Evolutionary conservation across 1,140 invertebrate species (phyloP), one percentile per base, ranked within the genome.

Genomic region (Drosophila ananassae): DNA sequence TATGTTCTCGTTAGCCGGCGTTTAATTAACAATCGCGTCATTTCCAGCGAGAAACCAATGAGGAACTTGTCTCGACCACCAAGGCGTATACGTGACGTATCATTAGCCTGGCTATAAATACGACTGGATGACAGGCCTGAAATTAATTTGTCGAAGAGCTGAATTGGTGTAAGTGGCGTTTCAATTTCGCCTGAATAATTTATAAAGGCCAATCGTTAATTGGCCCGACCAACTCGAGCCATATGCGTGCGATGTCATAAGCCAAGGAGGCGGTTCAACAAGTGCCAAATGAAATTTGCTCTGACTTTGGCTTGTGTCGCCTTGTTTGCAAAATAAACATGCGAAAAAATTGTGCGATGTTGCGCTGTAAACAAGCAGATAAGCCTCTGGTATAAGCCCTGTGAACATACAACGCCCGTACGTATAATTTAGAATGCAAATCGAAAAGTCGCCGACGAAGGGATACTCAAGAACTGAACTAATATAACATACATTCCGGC

Each of bases 291-390:
- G 69, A 74, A 85, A 78, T 87, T 85, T 77, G 59, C 32, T 41
- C 46, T 53, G 76, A 56, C 73, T 79, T 68, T 68, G 55, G 50
- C 17, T 34, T 46, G 25, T 46, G 25, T 17, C n/a, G 71, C 34
- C 60, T 71, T 85, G 82, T 87, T 82, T 61, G 67, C 66, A 72
- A 62, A 73, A 75, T 55, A 74, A 85, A 85, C 82, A 85, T 59
- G 57, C 44, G 62, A 69, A 73, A 87, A 76, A 87, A 80, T 61
- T 58, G 41, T 28, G 25, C 25, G 25, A 28, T 28, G 25, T 67
- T 68, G 67, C 72, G 60, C 78, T 71, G 82, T 78, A 85, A 85
- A 85, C 83, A 85, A 72, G 67, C 78, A 73, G 83, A 82, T 85
- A 85, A 85, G 83, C 82, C 52, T 57, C 72, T 78, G 61, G 41